Conservation (phyloP, 2,797 vertebrate genomes). For the Falco naumanni region DNA sequence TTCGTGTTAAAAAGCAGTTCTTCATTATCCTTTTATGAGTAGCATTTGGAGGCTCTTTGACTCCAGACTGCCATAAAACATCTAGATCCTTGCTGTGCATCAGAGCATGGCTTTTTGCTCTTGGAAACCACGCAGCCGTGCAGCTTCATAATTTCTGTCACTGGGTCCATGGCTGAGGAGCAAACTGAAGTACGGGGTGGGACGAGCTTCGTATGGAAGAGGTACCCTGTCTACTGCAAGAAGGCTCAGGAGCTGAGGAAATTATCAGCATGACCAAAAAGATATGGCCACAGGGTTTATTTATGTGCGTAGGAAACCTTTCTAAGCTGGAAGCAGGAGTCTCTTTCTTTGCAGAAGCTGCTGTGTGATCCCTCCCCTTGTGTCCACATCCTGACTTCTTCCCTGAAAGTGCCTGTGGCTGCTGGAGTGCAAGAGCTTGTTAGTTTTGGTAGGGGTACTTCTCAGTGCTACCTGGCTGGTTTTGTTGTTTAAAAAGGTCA, state of each 20-base stretch:
- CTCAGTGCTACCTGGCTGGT: not conserved
- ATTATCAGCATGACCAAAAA: not conserved
- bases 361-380: not conserved
- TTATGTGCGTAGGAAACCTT: not conserved
- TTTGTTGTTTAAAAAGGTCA: not conserved
- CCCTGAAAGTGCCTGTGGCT: not conserved
- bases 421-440: not conserved
- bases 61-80: not conserved
- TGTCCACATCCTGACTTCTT: not conserved
- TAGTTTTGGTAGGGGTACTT: not conserved
- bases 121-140: fast-evolving
- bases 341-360: not conserved
- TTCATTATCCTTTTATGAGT: not conserved
- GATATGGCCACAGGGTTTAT: fast-evolving
- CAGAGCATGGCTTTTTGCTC: fast-evolving
- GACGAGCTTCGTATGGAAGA: not conserved
- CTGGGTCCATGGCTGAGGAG: not conserved
- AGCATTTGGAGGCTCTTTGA: not conserved
- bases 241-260: not conserved
- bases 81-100: not conserved
- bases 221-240: fast-evolving
- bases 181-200: not conserved
- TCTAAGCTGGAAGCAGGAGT: not conserved
- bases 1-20: not conserved
- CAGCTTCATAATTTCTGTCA: not conserved